Conservation (phyloP, 1,140 invertebrate genomes). For the Hypsibius dujardini region DNA sequence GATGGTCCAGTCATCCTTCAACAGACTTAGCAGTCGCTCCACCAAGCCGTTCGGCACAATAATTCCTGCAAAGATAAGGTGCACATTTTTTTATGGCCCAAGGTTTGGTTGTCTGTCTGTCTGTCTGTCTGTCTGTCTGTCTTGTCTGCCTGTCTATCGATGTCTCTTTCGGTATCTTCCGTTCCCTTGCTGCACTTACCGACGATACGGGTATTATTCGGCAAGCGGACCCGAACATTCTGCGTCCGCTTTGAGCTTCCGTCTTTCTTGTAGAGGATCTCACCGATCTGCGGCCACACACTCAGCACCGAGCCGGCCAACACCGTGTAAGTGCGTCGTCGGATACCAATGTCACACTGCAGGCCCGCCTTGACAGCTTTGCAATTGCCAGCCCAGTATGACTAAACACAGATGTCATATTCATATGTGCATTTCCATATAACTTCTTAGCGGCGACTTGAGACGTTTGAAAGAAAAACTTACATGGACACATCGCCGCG, state of each 20-base stretch:
- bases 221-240: constrained; percentile 75
- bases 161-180: background rate
- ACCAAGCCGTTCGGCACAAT: background rate
- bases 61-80: constrained; percentile 9
- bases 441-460: too few relatives aligned
- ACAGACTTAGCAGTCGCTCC: background rate
- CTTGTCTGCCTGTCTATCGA: background rate
- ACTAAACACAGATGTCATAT: too few relatives aligned
- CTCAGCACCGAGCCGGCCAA: constrained; percentile 80
- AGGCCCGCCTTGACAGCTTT: constrained; percentile 52
- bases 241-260: constrained; percentile 70
- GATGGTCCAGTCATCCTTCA: background rate
- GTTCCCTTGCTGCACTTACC: constrained; percentile 32
- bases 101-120: too few relatives aligned
- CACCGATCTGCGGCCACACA: constrained; percentile 83
- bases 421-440: too few relatives aligned
- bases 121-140: background rate
- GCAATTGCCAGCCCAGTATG: constrained; percentile 76
- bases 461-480: too few relatives aligned
- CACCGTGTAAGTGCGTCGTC: constrained; percentile 76
- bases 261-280: constrained; percentile 37
- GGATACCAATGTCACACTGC: constrained; percentile 78
- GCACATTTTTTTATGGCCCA: background rate
- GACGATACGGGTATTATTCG: constrained; percentile 68
- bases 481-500: constrained; percentile 63